Conservation (phyloP, 2,888 invertebrate species). For the Lasioglossum pauxillum region DNA sequence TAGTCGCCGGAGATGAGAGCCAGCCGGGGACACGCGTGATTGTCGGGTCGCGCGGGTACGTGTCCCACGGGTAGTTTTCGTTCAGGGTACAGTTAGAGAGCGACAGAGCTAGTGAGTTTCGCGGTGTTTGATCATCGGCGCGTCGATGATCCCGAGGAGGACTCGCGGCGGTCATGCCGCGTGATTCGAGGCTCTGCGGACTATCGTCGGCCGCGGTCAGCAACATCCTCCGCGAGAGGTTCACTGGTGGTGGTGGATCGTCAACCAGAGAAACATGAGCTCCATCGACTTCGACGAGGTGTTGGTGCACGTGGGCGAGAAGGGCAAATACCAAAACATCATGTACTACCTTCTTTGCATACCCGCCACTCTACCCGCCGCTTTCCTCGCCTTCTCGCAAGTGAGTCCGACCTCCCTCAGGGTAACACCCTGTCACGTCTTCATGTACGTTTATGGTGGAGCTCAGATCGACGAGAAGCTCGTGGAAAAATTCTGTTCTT, state of each 20-base stretch:
- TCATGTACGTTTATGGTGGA: not conserved
- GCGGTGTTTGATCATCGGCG: not conserved
- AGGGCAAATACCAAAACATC: slow-evolving; percentile 88
- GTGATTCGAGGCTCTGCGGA: slow-evolving; percentile 71
- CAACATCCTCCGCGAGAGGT: slow-evolving; percentile 50
- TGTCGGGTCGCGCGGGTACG: not conserved
- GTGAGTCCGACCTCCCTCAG: slow-evolving; percentile 81
- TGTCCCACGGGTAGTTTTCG: not conserved
- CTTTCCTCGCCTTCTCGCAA: slow-evolving; percentile 89
- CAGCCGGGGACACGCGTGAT: not conserved
- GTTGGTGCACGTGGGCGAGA: slow-evolving; percentile 87
- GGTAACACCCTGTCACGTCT: not conserved
- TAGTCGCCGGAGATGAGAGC: slow-evolving; percentile 5
- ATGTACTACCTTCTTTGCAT: slow-evolving; percentile 88
- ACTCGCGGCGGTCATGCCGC: slow-evolving; percentile 77
- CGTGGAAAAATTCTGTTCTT: too few species aligned
- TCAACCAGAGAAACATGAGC: slow-evolving; percentile 80
- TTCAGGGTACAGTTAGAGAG: not conserved
- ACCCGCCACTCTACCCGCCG: slow-evolving; percentile 88
- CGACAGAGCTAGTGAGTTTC: not conserved
- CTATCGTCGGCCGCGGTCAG: not conserved
- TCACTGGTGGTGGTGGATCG: slow-evolving; percentile 54
- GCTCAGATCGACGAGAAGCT: not conserved
- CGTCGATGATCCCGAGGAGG: slow-evolving; percentile 22
- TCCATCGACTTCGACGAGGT: slow-evolving; percentile 87